Conservation (phyloP, 2,797 vertebrate species). For the Enteromius mattozi region DNA sequence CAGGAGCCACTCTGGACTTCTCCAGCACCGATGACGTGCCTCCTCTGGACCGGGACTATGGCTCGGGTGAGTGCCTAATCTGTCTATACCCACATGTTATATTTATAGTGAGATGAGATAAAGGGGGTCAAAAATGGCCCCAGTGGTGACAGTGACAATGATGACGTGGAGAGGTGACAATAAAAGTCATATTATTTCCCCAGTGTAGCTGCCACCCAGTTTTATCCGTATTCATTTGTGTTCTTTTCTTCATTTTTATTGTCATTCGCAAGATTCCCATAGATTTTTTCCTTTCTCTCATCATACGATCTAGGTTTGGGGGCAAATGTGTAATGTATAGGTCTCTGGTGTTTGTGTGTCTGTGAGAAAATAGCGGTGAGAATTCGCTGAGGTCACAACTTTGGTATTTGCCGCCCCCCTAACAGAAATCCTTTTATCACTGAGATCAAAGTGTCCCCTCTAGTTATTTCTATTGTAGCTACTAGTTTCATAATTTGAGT, state of each 20-base stretch:
- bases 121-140: background rate
- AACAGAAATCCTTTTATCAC: constrained; percentile 35
- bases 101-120: background rate
- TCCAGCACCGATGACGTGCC: constrained; percentile 82
- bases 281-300: background rate
- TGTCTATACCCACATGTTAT: background rate
- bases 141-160: background rate
- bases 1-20: constrained; percentile 82
- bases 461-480: constrained; percentile 37
- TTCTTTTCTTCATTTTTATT: constrained; percentile 26
- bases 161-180: background rate
- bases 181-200: constrained; percentile 29
- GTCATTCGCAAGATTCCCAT: constrained; percentile 38
- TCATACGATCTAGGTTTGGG: constrained; percentile 47
- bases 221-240: constrained; percentile 12
- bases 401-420: constrained; percentile 13
- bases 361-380: constrained; percentile 55
- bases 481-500: constrained; percentile 40
- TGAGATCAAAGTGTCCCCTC: constrained; percentile 50
- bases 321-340: constrained; percentile 49
- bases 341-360: constrained; percentile 27
- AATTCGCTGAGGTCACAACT: constrained; percentile 52
- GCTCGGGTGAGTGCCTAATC: constrained; percentile 71
- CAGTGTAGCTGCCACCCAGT: background rate
- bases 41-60: constrained; percentile 79